These are phyloP conservation scores for Dipodomys spectabilis DNA, from an alignment of 2,113 vertebrate species.

Conservation along the genomic window DNA sequence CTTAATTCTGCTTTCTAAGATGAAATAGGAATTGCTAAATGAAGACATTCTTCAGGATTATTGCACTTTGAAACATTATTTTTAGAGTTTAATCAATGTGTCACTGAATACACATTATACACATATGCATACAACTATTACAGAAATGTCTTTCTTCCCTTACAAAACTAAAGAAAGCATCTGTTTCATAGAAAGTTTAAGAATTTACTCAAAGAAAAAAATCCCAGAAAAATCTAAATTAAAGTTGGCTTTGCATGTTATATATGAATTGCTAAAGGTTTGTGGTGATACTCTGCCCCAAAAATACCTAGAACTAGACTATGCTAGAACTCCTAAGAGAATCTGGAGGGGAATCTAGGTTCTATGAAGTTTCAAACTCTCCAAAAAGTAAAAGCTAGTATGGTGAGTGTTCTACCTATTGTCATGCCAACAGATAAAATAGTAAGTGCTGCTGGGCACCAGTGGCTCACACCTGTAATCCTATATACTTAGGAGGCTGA, in stretches of 20 bases:
- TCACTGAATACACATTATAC: background rate
- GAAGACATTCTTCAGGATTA: slow-evolving; percentile 7
- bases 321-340: background rate
- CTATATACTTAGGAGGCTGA: no score
- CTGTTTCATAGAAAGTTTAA: slow-evolving; percentile 24
- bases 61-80: background rate
- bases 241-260: background rate
- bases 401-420: background rate
- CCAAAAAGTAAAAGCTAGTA: background rate
- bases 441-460: no score
- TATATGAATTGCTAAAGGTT: background rate
- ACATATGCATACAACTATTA: background rate
- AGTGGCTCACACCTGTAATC: no score
- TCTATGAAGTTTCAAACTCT: background rate
- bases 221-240: slow-evolving; percentile 16
- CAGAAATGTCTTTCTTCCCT: background rate
- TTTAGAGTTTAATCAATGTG: background rate
- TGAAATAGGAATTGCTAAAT: background rate
- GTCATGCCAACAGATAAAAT: background rate
- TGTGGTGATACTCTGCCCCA: background rate
- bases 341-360: background rate
- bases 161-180: slow-evolving; percentile 11
- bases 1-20: background rate
- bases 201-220: background rate
- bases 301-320: slow-evolving; percentile 8